Conservation (phyloP, 1,140 invertebrate genomes). For the Cylas formicarius region DNA sequence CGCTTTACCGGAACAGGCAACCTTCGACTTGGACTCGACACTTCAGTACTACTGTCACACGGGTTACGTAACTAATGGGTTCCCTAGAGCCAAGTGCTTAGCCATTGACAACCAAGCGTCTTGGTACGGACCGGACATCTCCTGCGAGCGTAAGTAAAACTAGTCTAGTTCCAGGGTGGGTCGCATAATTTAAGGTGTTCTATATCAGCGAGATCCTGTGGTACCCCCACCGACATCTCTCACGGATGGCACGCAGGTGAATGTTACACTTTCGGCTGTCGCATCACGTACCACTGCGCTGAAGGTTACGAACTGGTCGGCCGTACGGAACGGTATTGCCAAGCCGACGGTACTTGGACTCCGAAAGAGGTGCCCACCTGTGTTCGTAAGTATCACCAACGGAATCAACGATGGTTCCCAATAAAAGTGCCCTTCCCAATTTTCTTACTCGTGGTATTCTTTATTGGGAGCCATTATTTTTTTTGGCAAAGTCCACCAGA, state of each 20-base stretch:
- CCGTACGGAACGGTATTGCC: constrained; percentile 71
- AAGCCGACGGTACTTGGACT: constrained; percentile 80
- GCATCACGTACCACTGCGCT: constrained; percentile 86
- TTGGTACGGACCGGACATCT: constrained; percentile 91
- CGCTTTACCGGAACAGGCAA: constrained; percentile 69
- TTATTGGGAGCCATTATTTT: too few relatives aligned
- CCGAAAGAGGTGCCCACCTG: constrained; percentile 85
- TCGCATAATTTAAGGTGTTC: constrained; percentile 8
- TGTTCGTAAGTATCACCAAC: constrained; percentile 65
- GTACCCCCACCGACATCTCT: constrained; percentile 75
- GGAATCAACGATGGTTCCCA: too few relatives aligned
- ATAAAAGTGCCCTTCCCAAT: too few relatives aligned
- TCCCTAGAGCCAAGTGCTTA: constrained; percentile 82
- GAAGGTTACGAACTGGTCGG: constrained; percentile 89
- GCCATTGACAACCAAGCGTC: constrained; percentile 67
- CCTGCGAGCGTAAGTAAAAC: constrained; percentile 76
- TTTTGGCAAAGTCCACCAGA: too few relatives aligned
- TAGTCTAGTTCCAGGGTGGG: not conserved
- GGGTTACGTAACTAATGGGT: constrained; percentile 80
- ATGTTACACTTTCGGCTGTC: constrained; percentile 85
- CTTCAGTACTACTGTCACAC: constrained; percentile 87
- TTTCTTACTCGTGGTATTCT: too few relatives aligned
- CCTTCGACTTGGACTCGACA: constrained; percentile 74
- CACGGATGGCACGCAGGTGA: constrained; percentile 89
- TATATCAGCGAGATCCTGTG: constrained; percentile 76